Evolutionary conservation across 2,113 vertebrate species (phyloP).

Genomic region (Psophia crepitans): DNA sequence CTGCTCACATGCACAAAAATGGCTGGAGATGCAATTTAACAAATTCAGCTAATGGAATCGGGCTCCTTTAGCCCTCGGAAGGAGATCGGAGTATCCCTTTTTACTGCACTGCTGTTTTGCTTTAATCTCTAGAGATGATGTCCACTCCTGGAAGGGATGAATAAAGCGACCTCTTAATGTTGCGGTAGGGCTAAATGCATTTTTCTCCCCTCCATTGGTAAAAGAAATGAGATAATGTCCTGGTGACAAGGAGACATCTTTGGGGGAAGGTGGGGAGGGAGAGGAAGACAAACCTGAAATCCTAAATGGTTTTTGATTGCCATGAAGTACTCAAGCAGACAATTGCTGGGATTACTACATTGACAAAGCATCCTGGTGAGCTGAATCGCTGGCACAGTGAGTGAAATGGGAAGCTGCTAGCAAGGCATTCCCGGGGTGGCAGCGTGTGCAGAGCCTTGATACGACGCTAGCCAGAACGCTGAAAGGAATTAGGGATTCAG

Average conservation of each 20-base stretch:
- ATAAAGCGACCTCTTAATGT: neutral
- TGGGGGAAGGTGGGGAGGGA: neutral
- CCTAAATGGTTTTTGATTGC: constrained; percentile 61
- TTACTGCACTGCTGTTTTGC: constrained; percentile 9
- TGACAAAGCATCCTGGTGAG: constrained; percentile 63
- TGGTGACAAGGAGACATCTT: constrained; percentile 24
- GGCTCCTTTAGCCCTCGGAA: neutral
- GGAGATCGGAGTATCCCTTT: neutral
- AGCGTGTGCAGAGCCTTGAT: constrained; percentile 57
- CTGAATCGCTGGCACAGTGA: constrained; percentile 55
- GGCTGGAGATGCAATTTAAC: neutral
- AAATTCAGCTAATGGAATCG: neutral
- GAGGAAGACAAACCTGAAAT: constrained; percentile 60
- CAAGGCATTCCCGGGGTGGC: constrained; percentile 61
- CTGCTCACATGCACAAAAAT: neutral
- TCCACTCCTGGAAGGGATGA: neutral
- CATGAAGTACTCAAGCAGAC: constrained; percentile 35
- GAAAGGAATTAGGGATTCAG: constrained; percentile 62
- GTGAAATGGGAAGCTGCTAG: constrained; percentile 57
- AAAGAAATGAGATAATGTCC: constrained; percentile 22
- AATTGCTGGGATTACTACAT: constrained; percentile 58
- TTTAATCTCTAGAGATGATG: constrained; percentile 23
- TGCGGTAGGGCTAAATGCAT: neutral
- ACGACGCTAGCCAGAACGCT: neutral
- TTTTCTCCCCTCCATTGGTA: neutral